Evolutionary conservation across 2,113 vertebrate genomes (phyloP).

Genomic region (Lathamus discolor): DNA sequence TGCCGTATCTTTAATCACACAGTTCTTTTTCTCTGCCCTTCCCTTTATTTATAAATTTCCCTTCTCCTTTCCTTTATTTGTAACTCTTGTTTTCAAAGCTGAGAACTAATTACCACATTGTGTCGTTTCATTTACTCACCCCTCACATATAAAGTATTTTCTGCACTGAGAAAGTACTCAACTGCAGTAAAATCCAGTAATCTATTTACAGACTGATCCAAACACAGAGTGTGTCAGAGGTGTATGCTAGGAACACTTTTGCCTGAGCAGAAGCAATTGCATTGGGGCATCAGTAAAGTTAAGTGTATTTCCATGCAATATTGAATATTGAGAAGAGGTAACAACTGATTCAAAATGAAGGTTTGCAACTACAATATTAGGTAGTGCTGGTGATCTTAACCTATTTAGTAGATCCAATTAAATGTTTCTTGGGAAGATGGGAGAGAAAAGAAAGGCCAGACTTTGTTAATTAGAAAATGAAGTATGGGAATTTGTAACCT

Average conservation of each 20-base stretch:
- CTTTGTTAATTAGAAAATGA: neutral
- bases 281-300: neutral
- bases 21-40: neutral
- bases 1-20: neutral
- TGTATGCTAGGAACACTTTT: neutral
- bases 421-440: neutral
- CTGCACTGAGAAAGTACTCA: neutral
- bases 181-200: neutral
- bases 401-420: neutral
- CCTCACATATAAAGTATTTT: neutral
- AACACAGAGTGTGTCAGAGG: neutral
- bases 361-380: neutral
- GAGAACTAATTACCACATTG: neutral
- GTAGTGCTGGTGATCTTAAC: neutral
- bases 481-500: neutral
- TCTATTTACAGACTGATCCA: neutral
- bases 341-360: neutral
- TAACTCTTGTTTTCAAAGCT: neutral
- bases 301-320: neutral
- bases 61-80: neutral
- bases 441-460: neutral
- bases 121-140: neutral
- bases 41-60: neutral
- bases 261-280: neutral
- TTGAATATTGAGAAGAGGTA: neutral